A percentile compares a stretch with the other conserved stretches of the same genome.
These are phyloP conservation scores for Brachionus rotundiformis DNA, from an alignment of 1,140 invertebrate species.

Conservation along the genomic window DNA sequence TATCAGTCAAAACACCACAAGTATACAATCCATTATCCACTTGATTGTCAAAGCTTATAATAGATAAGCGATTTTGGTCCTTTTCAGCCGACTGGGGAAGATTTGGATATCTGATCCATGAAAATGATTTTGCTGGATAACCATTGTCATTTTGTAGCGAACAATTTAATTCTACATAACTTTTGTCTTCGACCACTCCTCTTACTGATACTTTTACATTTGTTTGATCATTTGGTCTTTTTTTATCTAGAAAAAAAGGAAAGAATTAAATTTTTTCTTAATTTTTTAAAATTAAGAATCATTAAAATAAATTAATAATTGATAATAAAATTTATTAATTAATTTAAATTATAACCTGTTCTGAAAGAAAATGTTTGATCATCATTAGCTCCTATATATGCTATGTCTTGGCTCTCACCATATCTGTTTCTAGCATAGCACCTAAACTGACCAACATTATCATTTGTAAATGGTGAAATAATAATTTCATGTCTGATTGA, in stretches of 20 bases:
- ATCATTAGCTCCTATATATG: not conserved
- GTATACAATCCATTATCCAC: conserved; percentile 49
- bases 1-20: conserved; percentile 1
- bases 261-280: too few species aligned
- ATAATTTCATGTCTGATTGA: conserved; percentile 16
- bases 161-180: conserved; percentile 39
- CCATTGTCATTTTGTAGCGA: conserved; percentile 5
- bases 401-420: conserved; percentile 7
- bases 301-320: too few species aligned
- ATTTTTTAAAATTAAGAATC: too few species aligned
- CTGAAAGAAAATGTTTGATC: conserved; percentile 23
- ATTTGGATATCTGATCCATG: conserved; percentile 33
- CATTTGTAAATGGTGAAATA: not conserved
- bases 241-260: too few species aligned
- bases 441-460: not conserved
- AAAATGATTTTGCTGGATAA: conserved; percentile 1
- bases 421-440: conserved; percentile 41
- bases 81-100: conserved; percentile 32
- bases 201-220: not conserved
- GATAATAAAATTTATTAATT: not conserved
- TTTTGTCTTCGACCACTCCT: conserved; percentile 9
- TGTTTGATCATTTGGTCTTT: not conserved
- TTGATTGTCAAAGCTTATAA: conserved; percentile 21
- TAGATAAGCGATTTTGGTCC: conserved; percentile 24
- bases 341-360: conserved; percentile 25